These are phyloP conservation scores for Charanyca ferruginea DNA, from an alignment of 2,888 invertebrate species.

Conservation along the genomic window DNA sequence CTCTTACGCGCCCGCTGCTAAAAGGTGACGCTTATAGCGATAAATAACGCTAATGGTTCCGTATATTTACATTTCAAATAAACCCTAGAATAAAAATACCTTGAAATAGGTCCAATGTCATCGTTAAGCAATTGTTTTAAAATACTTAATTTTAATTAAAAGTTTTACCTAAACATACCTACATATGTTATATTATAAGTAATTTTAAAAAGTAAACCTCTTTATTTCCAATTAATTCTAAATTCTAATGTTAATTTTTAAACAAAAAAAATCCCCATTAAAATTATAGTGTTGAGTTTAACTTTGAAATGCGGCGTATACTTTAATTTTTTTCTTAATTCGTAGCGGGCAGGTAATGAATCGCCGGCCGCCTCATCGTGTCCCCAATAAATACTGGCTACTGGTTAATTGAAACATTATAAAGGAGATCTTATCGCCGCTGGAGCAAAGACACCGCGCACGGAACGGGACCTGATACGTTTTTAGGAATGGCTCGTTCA, in stretches of 20 bases:
- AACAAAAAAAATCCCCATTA: slow-evolving; percentile 55
- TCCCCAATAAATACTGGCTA: slow-evolving; percentile 89
- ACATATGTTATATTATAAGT: not conserved
- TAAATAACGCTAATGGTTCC: slow-evolving; percentile 66
- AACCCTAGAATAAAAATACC: slow-evolving; percentile 19
- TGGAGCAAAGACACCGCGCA: slow-evolving; percentile 81
- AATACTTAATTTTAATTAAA: slow-evolving; percentile 30
- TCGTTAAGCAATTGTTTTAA: slow-evolving; percentile 36
- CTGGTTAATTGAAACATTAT: slow-evolving; percentile 91
- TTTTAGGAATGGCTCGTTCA: slow-evolving; percentile 76
- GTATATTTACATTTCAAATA: slow-evolving; percentile 55
- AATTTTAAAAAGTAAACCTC: slow-evolving; percentile 24
- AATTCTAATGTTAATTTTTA: slow-evolving; percentile 45
- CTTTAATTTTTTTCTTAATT: slow-evolving; percentile 77
- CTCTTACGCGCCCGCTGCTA: slow-evolving; percentile 60
- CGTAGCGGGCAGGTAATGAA: slow-evolving; percentile 83
- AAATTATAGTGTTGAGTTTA: slow-evolving; percentile 62
- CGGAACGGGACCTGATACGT: slow-evolving; percentile 72
- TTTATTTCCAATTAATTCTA: slow-evolving; percentile 22
- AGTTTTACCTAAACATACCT: slow-evolving; percentile 20
- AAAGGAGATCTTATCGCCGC: slow-evolving; percentile 85
- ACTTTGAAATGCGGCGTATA: slow-evolving; percentile 73
- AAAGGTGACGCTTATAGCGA: slow-evolving; percentile 63
- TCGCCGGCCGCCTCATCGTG: slow-evolving; percentile 74
- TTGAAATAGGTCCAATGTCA: slow-evolving; percentile 22